Percentiles rank a stretch among this genome's conserved stretches.
phyloP scores from a whole-genome alignment of 1,140 invertebrate genomes.

The Drosophila auraria region DNA sequence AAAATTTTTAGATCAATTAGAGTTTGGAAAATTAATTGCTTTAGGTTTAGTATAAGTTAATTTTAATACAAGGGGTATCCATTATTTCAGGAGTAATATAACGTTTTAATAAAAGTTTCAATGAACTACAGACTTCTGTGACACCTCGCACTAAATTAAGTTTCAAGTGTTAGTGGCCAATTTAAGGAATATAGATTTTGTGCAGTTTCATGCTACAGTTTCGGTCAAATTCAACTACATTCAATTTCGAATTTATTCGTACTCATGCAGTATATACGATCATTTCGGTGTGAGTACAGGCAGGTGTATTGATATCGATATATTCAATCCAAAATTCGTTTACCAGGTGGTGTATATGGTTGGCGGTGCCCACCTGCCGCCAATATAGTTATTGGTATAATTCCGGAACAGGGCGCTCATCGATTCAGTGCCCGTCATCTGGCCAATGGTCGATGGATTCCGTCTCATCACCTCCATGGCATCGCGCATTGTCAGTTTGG shows the following conservation, averaged over 20 bases:
- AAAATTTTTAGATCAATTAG: neutral
- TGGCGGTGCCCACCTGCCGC: constrained; percentile 89
- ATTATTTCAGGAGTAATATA: neutral
- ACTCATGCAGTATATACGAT: constrained; percentile 63
- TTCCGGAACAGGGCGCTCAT: constrained; percentile 95
- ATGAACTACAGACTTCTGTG: neutral
- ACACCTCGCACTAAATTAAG: neutral
- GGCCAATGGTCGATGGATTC: constrained; percentile 93
- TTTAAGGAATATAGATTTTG: constrained; percentile 28
- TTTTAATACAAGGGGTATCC: accelerated
- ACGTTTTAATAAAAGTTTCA: neutral
- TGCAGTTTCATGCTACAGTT: constrained; percentile 62
- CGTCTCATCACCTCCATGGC: constrained; percentile 95
- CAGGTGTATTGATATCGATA: constrained; percentile 27
- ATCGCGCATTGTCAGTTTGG: constrained; percentile 96
- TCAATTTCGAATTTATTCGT: constrained; percentile 54
- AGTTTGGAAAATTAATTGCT: neutral
- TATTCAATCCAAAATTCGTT: constrained; percentile 84
- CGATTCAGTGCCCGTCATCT: constrained; percentile 93
- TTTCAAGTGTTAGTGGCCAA: constrained; percentile 23
- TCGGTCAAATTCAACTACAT: constrained; percentile 30
- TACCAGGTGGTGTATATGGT: constrained; percentile 85
- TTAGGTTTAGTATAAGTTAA: neutral
- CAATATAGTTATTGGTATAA: constrained; percentile 92
- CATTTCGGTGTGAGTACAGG: constrained; percentile 47